Percentiles rank a stretch among this genome's conserved stretches.
Evolutionary conservation across 1,140 invertebrate species (phyloP).

Genomic region (Zaprionus camerounensis): DNA sequence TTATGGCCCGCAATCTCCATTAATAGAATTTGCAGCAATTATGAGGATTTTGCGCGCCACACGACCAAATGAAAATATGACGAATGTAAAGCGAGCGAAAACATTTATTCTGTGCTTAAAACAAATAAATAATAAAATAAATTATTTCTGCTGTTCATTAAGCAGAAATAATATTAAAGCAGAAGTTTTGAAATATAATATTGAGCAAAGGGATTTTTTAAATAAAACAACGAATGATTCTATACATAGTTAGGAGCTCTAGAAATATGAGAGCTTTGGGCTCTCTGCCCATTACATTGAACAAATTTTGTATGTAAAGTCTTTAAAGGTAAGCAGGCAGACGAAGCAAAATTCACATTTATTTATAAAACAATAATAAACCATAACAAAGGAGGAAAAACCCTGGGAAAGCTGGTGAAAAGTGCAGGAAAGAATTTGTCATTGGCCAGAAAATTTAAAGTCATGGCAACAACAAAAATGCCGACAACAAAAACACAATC

Average conservation of each 20-base stretch:
- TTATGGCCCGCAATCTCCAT: conserved; percentile 50
- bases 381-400: background rate
- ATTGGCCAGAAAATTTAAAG: conserved; percentile 9
- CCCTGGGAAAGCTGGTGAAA: background rate
- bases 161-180: background rate
- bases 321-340: too few species aligned
- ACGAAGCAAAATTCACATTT: background rate
- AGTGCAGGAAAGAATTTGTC: background rate
- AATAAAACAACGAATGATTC: background rate
- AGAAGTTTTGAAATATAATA: background rate
- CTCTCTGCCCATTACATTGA: too few species aligned
- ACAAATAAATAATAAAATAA: conserved; percentile 19
- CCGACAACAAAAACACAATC: conserved; percentile 46
- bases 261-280: too few species aligned
- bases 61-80: conserved; percentile 6
- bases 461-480: conserved; percentile 4
- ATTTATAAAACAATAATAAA: background rate
- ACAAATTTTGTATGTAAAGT: too few species aligned
- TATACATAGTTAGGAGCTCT: too few species aligned
- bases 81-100: conserved; percentile 20
- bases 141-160: conserved; percentile 6
- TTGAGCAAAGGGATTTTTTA: background rate
- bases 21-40: conserved; percentile 58
- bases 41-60: conserved; percentile 14
- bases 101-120: background rate